A percentile compares a stretch with the other conserved stretches of the same genome.
Evolutionary conservation across 2,888 invertebrate species (phyloP).

Genomic region (Aplocera efformata): DNA sequence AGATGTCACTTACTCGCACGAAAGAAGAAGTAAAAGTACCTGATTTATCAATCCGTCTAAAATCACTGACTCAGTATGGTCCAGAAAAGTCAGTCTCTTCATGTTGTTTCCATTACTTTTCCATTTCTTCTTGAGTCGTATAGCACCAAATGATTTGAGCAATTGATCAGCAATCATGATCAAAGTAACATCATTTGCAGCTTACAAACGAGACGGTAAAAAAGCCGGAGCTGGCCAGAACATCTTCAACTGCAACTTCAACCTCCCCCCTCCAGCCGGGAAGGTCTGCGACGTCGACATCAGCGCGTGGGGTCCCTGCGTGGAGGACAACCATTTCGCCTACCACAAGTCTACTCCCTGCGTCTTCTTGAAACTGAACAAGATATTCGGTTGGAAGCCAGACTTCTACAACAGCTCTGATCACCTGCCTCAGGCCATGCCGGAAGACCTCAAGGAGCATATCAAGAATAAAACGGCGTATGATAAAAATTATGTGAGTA

Average conservation of each 20-base stretch:
- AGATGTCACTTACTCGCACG: too few species aligned
- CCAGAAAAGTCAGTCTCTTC: too few species aligned
- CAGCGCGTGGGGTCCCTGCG: slow-evolving; percentile 89
- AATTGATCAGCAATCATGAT: neutral
- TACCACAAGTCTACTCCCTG: slow-evolving; percentile 96
- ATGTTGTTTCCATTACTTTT: too few species aligned
- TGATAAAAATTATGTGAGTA: slow-evolving; percentile 69
- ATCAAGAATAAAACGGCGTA: slow-evolving; percentile 79
- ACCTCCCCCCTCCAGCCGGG: slow-evolving; percentile 84
- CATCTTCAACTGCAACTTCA: slow-evolving; percentile 88
- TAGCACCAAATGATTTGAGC: neutral
- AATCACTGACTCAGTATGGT: too few species aligned
- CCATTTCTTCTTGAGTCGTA: neutral
- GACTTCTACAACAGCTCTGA: slow-evolving; percentile 87
- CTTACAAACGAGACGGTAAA: slow-evolving; percentile 86
- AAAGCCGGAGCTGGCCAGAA: slow-evolving; percentile 87
- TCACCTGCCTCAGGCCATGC: slow-evolving; percentile 87
- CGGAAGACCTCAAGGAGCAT: slow-evolving; percentile 83
- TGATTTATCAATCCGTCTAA: too few species aligned
- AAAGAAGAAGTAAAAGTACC: too few species aligned
- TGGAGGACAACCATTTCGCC: slow-evolving; percentile 91
- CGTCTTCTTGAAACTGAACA: slow-evolving; percentile 96
- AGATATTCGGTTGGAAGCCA: slow-evolving; percentile 95
- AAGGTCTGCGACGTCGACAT: slow-evolving; percentile 95
- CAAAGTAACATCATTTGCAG: slow-evolving; percentile 52